Percentiles rank a stretch among this genome's conserved stretches.
These are phyloP conservation scores for Aphidoletes aphidimyza DNA, from an alignment of 2,888 invertebrate genomes.

Conservation along the genomic window DNA sequence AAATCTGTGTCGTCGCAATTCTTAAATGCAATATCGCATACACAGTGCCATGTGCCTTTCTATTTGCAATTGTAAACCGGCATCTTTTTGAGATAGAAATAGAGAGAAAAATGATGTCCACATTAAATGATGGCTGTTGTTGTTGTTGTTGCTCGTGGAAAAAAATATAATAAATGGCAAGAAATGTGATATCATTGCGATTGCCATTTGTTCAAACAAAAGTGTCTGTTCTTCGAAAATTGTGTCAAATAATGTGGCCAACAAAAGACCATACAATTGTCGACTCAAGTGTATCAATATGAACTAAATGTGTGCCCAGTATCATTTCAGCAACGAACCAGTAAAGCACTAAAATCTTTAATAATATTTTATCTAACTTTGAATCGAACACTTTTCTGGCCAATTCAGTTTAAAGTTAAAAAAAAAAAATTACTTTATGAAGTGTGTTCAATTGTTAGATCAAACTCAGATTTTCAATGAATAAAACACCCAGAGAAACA, in stretches of 20 bases:
- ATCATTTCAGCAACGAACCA: background rate
- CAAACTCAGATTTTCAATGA: too few species aligned
- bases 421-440: too few species aligned
- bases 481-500: too few species aligned
- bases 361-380: too few species aligned
- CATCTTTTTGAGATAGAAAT: background rate
- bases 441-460: too few species aligned
- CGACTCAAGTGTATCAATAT: background rate
- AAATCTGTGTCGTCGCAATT: background rate
- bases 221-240: background rate
- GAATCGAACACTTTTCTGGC: too few species aligned
- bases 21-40: constrained; percentile 32
- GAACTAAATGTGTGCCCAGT: background rate
- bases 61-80: constrained; percentile 21
- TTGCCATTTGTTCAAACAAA: constrained; percentile 34
- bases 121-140: background rate
- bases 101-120: constrained; percentile 17
- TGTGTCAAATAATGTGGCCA: background rate
- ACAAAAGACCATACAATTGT: background rate
- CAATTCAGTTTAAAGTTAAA: too few species aligned
- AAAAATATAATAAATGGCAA: too few species aligned
- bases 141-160: too few species aligned
- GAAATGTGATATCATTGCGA: background rate
- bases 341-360: too few species aligned
- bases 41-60: constrained; percentile 3